A percentile compares a stretch with the other conserved stretches of the same genome.
phyloP scores from a whole-genome alignment of 1,140 invertebrate species.

The Papilio dardanus region DNA sequence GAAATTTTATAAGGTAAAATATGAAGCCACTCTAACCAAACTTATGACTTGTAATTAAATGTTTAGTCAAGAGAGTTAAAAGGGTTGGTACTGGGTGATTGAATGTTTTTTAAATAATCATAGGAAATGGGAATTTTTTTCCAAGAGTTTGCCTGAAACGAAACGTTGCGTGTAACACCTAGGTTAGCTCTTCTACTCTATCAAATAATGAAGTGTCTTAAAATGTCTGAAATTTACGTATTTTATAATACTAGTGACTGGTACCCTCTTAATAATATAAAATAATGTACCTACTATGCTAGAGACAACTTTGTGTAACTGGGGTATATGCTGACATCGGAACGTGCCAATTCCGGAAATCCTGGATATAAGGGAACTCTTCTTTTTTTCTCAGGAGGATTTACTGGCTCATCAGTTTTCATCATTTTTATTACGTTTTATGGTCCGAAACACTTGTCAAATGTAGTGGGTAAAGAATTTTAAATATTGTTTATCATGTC shows the following conservation, averaged over 20 bases:
- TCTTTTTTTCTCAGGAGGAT: constrained; percentile 50
- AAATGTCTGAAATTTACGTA: background rate
- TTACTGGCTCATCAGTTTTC: constrained; percentile 42
- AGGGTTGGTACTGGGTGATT: background rate
- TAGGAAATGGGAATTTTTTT: background rate
- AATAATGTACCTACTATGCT: constrained; percentile 70
- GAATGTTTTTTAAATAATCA: background rate
- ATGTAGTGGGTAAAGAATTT: background rate
- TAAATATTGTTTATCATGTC: background rate
- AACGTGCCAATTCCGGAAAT: constrained; percentile 70
- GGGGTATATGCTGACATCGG: constrained; percentile 75
- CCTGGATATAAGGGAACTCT: constrained; percentile 69
- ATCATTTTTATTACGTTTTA: constrained; percentile 23
- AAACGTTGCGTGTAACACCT: background rate
- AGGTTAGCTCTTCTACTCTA: background rate
- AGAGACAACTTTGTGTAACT: constrained; percentile 65
- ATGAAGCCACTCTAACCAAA: background rate
- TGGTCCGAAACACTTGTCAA: background rate
- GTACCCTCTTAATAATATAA: background rate
- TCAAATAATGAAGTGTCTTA: too few species aligned
- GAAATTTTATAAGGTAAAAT: constrained; percentile 28
- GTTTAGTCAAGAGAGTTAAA: background rate
- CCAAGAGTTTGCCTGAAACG: background rate
- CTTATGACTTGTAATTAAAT: background rate
- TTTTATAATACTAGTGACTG: background rate